phyloP scores from a whole-genome alignment of 1,140 invertebrate genomes.

The Drosophila sechellia region DNA sequence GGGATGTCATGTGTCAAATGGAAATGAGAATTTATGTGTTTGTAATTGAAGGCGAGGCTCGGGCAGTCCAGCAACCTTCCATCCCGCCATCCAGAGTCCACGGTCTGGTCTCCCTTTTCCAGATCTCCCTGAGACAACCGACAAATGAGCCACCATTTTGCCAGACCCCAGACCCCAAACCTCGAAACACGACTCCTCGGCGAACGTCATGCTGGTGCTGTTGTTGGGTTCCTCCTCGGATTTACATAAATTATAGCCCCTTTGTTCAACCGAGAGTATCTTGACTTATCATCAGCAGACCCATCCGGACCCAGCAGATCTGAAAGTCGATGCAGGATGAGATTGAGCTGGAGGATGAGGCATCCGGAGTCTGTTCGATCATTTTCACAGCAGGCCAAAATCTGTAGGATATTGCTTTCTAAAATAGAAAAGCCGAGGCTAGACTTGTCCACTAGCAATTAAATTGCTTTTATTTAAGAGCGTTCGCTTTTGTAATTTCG shows the following conservation, averaged over 20 bases:
- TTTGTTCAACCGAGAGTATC: conserved; percentile 44
- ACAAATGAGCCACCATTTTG: conserved; percentile 42
- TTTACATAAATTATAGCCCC: conserved; percentile 77
- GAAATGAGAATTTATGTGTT: conserved; percentile 84
- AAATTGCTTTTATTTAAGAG: neutral
- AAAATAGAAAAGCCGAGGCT: neutral
- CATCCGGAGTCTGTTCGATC: conserved; percentile 9
- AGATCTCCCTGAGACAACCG: neutral
- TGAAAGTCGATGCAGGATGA: neutral
- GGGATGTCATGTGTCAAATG: conserved; percentile 84
- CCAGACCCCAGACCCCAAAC: conserved; percentile 52
- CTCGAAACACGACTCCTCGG: conserved; percentile 32
- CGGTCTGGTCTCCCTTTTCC: neutral
- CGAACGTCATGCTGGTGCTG: conserved; percentile 58
- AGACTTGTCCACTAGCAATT: neutral
- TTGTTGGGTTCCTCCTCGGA: conserved; percentile 31
- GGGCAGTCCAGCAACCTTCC: conserved; percentile 39
- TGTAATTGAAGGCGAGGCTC: conserved; percentile 81
- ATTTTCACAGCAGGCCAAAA: conserved; percentile 27
- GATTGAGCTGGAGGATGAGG: neutral
- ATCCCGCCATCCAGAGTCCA: conserved; percentile 9
- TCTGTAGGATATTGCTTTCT: neutral
- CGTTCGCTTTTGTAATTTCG: no score
- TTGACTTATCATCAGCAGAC: conserved; percentile 45
- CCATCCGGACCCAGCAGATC: conserved; percentile 23